phyloP scores from a whole-genome alignment of 2,797 vertebrate species.

The Gambusia yucatana region DNA sequence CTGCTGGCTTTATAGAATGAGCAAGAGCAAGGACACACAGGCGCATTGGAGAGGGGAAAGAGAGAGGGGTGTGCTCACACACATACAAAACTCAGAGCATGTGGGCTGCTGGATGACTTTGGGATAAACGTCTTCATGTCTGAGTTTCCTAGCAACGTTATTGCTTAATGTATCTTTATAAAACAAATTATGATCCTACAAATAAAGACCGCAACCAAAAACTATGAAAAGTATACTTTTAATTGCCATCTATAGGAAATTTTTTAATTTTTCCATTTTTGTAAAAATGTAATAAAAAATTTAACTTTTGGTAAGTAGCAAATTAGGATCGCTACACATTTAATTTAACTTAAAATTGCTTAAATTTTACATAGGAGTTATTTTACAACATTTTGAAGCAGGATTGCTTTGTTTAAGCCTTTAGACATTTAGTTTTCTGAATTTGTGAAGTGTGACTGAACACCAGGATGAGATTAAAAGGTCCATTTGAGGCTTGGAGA shows the following conservation, averaged over 20 bases:
- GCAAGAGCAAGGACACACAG: conserved; percentile 51
- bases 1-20: conserved; percentile 57
- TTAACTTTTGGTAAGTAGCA: background rate
- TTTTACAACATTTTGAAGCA: background rate
- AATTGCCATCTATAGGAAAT: background rate
- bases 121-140: conserved; percentile 53
- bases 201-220: background rate
- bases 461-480: background rate
- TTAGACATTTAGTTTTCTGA: background rate
- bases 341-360: background rate
- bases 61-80: conserved; percentile 8
- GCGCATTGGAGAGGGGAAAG: conserved; percentile 34
- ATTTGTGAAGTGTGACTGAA: background rate
- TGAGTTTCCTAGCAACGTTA: conserved; percentile 75
- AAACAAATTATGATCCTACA: background rate
- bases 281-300: background rate
- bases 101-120: conserved; percentile 53
- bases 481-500: background rate
- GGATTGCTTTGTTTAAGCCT: background rate
- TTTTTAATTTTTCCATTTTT: too few relatives aligned
- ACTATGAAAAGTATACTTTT: background rate
- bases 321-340: background rate
- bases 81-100: conserved; percentile 27
- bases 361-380: background rate
- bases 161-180: conserved; percentile 33